Evolutionary conservation across 2,797 vertebrate species (phyloP).

Genomic region (Tenualosa thibaudeaui): DNA sequence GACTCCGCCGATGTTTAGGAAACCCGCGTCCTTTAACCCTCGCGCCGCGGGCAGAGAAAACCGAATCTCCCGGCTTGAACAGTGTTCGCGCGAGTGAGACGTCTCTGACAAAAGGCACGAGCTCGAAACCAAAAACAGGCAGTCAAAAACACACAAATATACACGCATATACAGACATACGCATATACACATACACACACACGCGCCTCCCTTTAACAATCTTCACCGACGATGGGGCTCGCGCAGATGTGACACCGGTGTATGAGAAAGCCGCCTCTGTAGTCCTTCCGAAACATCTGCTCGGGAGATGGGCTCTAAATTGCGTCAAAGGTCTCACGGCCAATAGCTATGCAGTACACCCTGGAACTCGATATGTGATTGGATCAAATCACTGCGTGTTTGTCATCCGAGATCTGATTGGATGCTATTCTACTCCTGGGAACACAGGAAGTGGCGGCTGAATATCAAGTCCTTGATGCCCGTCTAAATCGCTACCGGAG

Average conservation of each 20-base stretch:
- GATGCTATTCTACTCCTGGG: neutral
- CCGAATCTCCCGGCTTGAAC: neutral
- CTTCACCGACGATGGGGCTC: neutral
- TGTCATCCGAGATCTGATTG: neutral
- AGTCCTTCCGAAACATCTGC: slow-evolving; percentile 7
- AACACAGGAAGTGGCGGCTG: neutral
- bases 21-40: neutral
- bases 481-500: too few species aligned
- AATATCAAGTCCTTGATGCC: neutral
- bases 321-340: neutral
- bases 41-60: neutral
- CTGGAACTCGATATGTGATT: neutral
- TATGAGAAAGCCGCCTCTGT: neutral
- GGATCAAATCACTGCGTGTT: neutral
- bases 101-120: neutral
- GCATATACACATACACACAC: neutral
- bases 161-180: slow-evolving; percentile 6
- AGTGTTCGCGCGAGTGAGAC: neutral
- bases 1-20: neutral
- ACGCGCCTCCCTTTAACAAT: neutral
- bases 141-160: neutral
- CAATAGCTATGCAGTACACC: neutral
- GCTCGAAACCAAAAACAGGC: neutral
- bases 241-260: neutral
- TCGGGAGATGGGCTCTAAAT: neutral